A percentile compares a stretch with the other conserved stretches of the same genome.
Conservation (phyloP, 2,797 vertebrate species). For the Melanotaenia trifasciata region DNA sequence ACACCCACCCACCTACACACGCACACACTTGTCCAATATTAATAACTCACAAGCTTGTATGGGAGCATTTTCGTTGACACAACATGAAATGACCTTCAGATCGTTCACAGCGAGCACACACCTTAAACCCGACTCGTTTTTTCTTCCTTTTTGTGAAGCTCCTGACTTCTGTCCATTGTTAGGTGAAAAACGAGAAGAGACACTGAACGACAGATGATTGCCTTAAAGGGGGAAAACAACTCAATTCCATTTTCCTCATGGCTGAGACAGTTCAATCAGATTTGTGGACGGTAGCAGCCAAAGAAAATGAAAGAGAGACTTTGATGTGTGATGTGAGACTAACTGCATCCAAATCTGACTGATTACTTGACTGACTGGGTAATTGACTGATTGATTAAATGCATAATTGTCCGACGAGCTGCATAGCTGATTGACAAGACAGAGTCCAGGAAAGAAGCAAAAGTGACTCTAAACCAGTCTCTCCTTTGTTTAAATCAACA, state of each 20-base stretch:
- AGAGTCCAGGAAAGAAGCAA: constrained; percentile 11
- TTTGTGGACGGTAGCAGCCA: constrained; percentile 21
- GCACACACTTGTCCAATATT: constrained; percentile 46
- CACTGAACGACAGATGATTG: constrained; percentile 31
- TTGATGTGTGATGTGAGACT: constrained; percentile 26
- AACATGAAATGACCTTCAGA: constrained; percentile 68
- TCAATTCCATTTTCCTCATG: constrained; percentile 37
- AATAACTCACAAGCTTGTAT: constrained; percentile 40
- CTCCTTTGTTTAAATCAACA: constrained; percentile 15
- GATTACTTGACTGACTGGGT: constrained; percentile 44
- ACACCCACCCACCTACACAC: not conserved
- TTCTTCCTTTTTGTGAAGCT: constrained; percentile 12
- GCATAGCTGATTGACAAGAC: constrained; percentile 32
- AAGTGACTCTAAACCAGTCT: constrained; percentile 7
- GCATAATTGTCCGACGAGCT: constrained; percentile 35
- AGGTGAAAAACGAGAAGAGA: constrained; percentile 24
- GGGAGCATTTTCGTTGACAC: constrained; percentile 50
- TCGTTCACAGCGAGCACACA: constrained; percentile 35
- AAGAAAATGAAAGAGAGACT: constrained; percentile 20
- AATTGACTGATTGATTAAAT: constrained; percentile 66
- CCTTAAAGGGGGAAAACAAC: constrained; percentile 37
- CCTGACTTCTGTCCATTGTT: constrained; percentile 24
- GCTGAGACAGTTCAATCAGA: constrained; percentile 52
- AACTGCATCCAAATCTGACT: constrained; percentile 38
- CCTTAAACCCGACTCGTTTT: constrained; percentile 29